Conservation (phyloP, 2,888 invertebrate species). For the Heteromyza rotundicornis region DNA sequence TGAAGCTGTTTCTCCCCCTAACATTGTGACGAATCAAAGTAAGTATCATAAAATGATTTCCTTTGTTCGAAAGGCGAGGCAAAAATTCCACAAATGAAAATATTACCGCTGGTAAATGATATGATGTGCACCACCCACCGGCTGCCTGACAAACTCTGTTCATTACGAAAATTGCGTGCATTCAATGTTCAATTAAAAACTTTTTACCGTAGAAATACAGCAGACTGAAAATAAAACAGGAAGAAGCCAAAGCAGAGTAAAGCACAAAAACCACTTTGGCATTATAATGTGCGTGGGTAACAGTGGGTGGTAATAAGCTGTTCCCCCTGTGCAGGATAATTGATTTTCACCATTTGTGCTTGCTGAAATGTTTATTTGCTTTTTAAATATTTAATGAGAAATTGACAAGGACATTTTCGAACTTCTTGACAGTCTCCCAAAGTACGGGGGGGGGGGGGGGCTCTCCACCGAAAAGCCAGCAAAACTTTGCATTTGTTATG, state of each 20-base stretch:
- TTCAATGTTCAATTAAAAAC: slow-evolving; percentile 52
- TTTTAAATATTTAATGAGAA: slow-evolving; percentile 50
- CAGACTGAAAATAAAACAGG: not conserved
- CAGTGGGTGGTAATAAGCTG: slow-evolving; percentile 16
- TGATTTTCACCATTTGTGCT: slow-evolving; percentile 40
- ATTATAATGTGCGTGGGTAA: slow-evolving; percentile 4
- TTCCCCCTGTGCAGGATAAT: slow-evolving; percentile 35
- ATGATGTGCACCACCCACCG: not conserved
- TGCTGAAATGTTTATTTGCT: slow-evolving; percentile 34
- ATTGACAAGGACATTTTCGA: slow-evolving; percentile 40
- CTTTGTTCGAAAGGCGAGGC: not conserved
- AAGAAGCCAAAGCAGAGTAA: not conserved
- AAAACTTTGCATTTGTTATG: too few relatives aligned
- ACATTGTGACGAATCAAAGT: not conserved
- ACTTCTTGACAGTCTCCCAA: not conserved
- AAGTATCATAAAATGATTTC: not conserved
- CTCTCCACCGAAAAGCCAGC: too few relatives aligned
- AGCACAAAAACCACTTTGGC: slow-evolving; percentile 14
- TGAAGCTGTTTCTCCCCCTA: not conserved
- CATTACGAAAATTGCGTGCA: slow-evolving; percentile 41
- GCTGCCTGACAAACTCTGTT: slow-evolving; percentile 32
- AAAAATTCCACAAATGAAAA: not conserved
- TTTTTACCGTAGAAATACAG: slow-evolving; percentile 26
- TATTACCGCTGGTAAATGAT: not conserved
- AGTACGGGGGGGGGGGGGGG: not conserved